Evolutionary conservation across 2,113 vertebrate species (phyloP).

Genomic region (Chlamydotis undulata): DNA sequence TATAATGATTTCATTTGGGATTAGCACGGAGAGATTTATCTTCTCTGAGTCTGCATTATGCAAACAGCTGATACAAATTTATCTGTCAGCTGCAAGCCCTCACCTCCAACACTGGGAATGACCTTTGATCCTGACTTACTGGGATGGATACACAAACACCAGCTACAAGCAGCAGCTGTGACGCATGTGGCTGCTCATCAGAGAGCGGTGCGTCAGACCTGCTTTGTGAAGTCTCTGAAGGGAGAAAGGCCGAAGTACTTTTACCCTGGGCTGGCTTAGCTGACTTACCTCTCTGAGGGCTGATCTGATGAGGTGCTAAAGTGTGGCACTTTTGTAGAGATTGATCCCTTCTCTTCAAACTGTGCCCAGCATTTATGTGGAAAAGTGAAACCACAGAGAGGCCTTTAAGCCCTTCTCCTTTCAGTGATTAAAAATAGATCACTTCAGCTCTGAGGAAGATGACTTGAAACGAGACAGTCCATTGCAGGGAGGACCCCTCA

Average conservation of each 20-base stretch:
- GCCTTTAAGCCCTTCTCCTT: background rate
- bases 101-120: background rate
- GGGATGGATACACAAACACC: background rate
- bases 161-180: background rate
- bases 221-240: background rate
- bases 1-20: slow-evolving; percentile 39
- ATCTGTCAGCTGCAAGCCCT: background rate
- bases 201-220: background rate
- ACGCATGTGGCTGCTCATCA: background rate
- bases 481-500: background rate
- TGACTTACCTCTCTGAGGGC: background rate
- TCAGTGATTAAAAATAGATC: background rate
- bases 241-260: background rate
- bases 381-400: background rate
- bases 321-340: background rate
- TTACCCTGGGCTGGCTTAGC: background rate
- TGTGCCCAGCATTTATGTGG: background rate
- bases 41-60: background rate
- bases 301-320: background rate
- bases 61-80: slow-evolving; percentile 8
- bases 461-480: background rate
- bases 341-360: background rate
- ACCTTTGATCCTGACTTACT: background rate
- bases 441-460: background rate
- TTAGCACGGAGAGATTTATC: slow-evolving; percentile 4